Conservation (phyloP, 2,888 invertebrate genomes). For the Antheraea assamensis region DNA sequence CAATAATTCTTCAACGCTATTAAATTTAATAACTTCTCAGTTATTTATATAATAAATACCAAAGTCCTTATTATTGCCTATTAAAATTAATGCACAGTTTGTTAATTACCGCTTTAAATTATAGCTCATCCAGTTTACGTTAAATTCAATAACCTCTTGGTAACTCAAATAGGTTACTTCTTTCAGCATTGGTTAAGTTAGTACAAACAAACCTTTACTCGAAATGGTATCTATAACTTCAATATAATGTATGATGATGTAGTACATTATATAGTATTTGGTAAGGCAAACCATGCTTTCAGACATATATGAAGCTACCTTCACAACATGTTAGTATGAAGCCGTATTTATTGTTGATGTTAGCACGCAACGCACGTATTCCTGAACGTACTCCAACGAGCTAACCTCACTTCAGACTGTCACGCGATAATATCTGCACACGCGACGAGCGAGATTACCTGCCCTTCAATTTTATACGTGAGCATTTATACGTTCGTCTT, state of each 20-base stretch:
- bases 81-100: neutral
- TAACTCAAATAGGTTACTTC: neutral
- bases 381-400: slow-evolving; percentile 34
- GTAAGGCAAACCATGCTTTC: neutral
- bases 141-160: neutral
- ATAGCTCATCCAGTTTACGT: neutral
- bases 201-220: neutral
- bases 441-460: slow-evolving; percentile 25
- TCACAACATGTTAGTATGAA: slow-evolving; percentile 45
- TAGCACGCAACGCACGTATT: slow-evolving; percentile 48
- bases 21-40: slow-evolving; percentile 1
- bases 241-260: neutral
- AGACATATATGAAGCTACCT: slow-evolving; percentile 24
- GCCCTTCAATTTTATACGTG: slow-evolving; percentile 27
- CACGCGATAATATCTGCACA: slow-evolving; percentile 39
- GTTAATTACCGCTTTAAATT: neutral
- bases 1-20: neutral
- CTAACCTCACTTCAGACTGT: slow-evolving; percentile 29
- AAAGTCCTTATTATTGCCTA: neutral
- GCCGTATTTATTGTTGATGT: slow-evolving; percentile 39
- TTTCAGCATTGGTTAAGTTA: neutral
- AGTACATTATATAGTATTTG: neutral
- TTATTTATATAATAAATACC: neutral
- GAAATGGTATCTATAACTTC: neutral
- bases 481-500: slow-evolving; percentile 22